Percentiles rank a stretch among this genome's conserved stretches.
Conservation (phyloP, 2,113 vertebrate species). For the Gallinago jamesoni region DNA sequence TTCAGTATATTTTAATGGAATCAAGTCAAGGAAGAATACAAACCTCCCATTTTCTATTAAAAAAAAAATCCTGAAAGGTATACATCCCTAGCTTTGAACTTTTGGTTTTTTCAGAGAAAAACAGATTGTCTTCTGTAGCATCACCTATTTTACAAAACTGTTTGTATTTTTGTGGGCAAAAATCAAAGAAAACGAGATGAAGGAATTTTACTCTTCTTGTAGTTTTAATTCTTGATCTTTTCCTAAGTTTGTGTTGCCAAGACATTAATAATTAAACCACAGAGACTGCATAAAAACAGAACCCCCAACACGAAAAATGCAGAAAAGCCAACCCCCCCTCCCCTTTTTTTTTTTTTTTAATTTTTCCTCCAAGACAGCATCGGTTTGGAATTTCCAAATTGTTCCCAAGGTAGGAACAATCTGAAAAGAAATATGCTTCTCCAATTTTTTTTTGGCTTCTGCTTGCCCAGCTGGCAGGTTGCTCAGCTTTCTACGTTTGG, state of each 20-base stretch:
- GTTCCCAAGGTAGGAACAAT: not conserved
- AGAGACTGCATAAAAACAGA: not conserved
- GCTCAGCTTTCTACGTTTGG: not conserved
- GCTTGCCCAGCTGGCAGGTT: not conserved
- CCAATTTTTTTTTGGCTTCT: not conserved
- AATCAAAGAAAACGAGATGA: not conserved
- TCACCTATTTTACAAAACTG: not conserved
- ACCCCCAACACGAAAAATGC: not conserved
- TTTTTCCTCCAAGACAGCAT: not conserved
- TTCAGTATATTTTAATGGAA: not conserved
- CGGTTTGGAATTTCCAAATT: not conserved
- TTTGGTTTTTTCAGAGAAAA: not conserved
- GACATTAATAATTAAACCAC: constrained; percentile 4
- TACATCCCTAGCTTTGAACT: not conserved
- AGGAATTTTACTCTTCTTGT: not conserved
- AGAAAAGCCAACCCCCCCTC: not conserved
- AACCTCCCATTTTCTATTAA: not conserved
- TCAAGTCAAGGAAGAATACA: not conserved
- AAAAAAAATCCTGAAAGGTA: not conserved
- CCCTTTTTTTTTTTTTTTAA: not conserved
- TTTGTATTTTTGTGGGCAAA: not conserved
- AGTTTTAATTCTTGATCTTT: not conserved
- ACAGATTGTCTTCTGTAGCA: not conserved
- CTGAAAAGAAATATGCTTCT: not conserved
- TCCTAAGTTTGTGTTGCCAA: not conserved